Percentiles rank a stretch among this genome's conserved stretches.
phyloP scores from a whole-genome alignment of 2,797 vertebrate species.

The Tympanoctomys barrerae region DNA sequence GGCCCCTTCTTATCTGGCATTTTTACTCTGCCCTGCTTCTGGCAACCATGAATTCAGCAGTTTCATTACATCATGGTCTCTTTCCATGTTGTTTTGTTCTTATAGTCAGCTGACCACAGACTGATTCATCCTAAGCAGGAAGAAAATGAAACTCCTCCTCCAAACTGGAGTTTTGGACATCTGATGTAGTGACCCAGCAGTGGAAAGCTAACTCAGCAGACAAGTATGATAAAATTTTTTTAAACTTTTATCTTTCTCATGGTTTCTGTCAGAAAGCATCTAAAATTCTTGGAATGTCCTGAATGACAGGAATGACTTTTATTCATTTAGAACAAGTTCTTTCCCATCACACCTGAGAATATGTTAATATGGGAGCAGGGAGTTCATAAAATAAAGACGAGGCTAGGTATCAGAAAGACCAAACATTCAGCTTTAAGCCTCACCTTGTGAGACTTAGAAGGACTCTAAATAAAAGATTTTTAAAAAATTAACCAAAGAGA shows the following conservation, averaged over 20 bases:
- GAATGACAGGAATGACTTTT: background rate
- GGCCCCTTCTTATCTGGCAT: background rate
- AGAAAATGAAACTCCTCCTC: background rate
- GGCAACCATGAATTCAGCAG: background rate
- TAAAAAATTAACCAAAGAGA: background rate
- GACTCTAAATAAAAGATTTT: too few species aligned
- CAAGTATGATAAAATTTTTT: background rate
- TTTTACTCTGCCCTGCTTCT: background rate
- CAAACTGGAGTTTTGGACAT: background rate
- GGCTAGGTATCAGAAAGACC: background rate
- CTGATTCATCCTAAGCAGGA: background rate
- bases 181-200: background rate
- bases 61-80: background rate
- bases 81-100: background rate
- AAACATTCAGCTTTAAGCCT: background rate
- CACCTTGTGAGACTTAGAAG: background rate
- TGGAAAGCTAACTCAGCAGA: background rate
- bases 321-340: background rate
- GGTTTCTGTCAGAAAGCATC: background rate
- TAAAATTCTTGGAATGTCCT: background rate
- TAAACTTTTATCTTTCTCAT: background rate
- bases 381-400: background rate
- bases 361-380: background rate
- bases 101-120: background rate
- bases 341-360: background rate